phyloP scores from a whole-genome alignment of 2,888 invertebrate genomes.

The Erebia palarica region DNA sequence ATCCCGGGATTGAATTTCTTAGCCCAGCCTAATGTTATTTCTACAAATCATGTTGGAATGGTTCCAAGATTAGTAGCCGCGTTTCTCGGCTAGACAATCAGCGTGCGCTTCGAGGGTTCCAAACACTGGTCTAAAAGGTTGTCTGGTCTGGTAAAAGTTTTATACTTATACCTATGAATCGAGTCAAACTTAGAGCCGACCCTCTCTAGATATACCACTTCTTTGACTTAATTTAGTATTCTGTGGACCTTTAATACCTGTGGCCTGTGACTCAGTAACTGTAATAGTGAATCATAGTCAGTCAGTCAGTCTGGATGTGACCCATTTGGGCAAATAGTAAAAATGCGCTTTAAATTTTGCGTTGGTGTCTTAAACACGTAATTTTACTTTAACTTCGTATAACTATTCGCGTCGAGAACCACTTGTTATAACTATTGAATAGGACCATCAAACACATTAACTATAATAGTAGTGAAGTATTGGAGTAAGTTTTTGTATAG shows the following conservation, averaged over 20 bases:
- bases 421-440: slow-evolving; percentile 1
- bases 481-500: background rate
- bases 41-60: no score
- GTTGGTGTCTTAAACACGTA: slow-evolving; percentile 24
- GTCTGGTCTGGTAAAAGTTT: no score
- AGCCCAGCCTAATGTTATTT: no score
- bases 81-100: no score
- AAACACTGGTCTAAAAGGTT: no score
- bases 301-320: slow-evolving; percentile 36
- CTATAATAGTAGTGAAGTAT: background rate
- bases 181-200: no score
- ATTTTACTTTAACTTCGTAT: background rate
- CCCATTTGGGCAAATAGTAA: slow-evolving; percentile 38
- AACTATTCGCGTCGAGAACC: slow-evolving; percentile 17
- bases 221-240: background rate
- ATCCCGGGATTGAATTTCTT: no score
- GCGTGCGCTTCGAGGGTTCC: no score
- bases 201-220: no score
- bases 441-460: slow-evolving; percentile 8
- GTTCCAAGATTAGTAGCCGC: no score
- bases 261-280: slow-evolving; percentile 24
- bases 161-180: no score
- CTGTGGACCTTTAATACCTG: background rate
- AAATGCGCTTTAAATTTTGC: slow-evolving; percentile 22
- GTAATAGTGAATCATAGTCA: slow-evolving; percentile 32